Evolutionary conservation across 2,797 vertebrate genomes (phyloP).

Genomic region (Arctocebus calabarensis): DNA sequence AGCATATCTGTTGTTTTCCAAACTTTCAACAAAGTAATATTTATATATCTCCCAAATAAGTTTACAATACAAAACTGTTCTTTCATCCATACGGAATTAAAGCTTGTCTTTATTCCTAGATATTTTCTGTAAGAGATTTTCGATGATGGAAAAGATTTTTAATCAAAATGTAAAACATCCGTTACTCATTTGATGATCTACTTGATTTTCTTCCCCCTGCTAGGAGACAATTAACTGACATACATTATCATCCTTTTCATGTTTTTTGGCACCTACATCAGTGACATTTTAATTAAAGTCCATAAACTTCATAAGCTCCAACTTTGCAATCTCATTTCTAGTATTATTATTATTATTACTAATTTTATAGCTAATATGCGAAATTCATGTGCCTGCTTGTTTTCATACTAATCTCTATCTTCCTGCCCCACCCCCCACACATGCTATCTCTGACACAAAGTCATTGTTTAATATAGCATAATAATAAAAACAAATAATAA

Average conservation of each 20-base stretch:
- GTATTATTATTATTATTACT: slow-evolving; percentile 14
- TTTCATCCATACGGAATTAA: slow-evolving; percentile 21
- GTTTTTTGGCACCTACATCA: slow-evolving; percentile 39
- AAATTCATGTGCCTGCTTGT: slow-evolving; percentile 22
- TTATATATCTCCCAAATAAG: not conserved
- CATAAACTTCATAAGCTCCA: slow-evolving; percentile 35
- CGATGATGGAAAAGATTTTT: slow-evolving; percentile 62
- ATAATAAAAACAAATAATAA: not conserved
- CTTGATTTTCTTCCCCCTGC: slow-evolving; percentile 42
- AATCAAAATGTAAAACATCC: slow-evolving; percentile 68
- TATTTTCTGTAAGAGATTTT: slow-evolving; percentile 61
- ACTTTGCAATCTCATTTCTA: slow-evolving; percentile 15
- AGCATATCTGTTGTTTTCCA: slow-evolving; percentile 12
- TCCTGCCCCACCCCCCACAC: accelerated
- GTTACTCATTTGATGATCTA: slow-evolving; percentile 64
- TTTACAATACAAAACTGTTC: slow-evolving; percentile 9
- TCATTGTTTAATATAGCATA: not conserved
- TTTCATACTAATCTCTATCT: not conserved
- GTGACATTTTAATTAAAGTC: slow-evolving; percentile 73
- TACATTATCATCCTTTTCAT: slow-evolving; percentile 62
- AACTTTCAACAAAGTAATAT: slow-evolving; percentile 43
- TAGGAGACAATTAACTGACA: slow-evolving; percentile 62
- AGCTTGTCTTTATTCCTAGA: slow-evolving; percentile 8
- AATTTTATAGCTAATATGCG: not conserved
- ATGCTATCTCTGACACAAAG: not conserved